Percentiles rank a stretch among this genome's conserved stretches.
Evolutionary conservation across 2,797 vertebrate species (phyloP).

Genomic region (Macropodus opercularis): DNA sequence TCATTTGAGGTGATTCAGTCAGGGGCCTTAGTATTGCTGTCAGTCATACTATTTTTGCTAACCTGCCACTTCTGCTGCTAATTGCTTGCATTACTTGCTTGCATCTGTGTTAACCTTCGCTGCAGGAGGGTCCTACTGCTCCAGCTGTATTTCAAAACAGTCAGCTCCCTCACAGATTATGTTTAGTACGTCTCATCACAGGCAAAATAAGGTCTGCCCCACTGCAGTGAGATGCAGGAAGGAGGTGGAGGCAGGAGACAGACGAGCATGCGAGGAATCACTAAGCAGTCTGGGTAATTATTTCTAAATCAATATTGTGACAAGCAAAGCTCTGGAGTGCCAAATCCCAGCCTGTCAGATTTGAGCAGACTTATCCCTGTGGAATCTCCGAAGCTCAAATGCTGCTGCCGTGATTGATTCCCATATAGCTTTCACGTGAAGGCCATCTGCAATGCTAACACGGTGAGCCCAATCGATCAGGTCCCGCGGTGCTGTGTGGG

Average conservation of each 20-base stretch:
- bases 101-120: slow-evolving; percentile 55
- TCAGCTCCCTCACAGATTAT: slow-evolving; percentile 54
- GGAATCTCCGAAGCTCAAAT: slow-evolving; percentile 60
- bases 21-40: slow-evolving; percentile 45
- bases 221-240: slow-evolving; percentile 34
- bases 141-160: slow-evolving; percentile 64
- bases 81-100: slow-evolving; percentile 63
- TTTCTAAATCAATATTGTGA: slow-evolving; percentile 83
- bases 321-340: slow-evolving; percentile 74
- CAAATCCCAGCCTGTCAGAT: slow-evolving; percentile 69
- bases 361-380: slow-evolving; percentile 60
- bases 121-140: slow-evolving; percentile 42
- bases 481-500: slow-evolving; percentile 15
- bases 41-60: slow-evolving; percentile 62
- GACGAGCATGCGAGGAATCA: slow-evolving; percentile 62
- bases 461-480: slow-evolving; percentile 63
- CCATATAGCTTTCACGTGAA: slow-evolving; percentile 69
- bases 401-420: slow-evolving; percentile 71
- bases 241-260: slow-evolving; percentile 40
- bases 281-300: slow-evolving; percentile 80
- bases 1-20: slow-evolving; percentile 39
- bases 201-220: slow-evolving; percentile 38
- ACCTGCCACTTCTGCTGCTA: slow-evolving; percentile 58
- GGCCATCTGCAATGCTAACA: slow-evolving; percentile 73
- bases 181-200: slow-evolving; percentile 67